Conservation (phyloP, 2,888 invertebrate species). For the Parelbella ahira region DNA sequence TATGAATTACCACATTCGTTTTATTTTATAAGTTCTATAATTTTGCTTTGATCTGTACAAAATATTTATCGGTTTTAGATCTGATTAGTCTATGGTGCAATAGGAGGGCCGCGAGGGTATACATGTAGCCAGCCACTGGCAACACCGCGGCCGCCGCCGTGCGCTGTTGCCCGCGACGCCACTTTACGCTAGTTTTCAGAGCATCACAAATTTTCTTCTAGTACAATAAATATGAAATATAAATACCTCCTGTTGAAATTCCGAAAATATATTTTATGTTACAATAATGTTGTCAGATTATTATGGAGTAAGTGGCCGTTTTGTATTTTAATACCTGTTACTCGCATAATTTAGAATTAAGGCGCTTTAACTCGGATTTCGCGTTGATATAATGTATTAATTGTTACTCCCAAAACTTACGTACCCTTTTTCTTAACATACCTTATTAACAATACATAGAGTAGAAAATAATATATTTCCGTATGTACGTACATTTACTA, state of each 20-base stretch:
- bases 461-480: too few species aligned
- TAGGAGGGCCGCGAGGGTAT: constrained; percentile 23
- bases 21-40: constrained; percentile 69
- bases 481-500: too few species aligned
- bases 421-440: too few species aligned
- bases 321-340: constrained; percentile 53
- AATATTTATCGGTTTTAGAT: constrained; percentile 62
- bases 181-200: constrained; percentile 28
- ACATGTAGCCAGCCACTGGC: too few species aligned
- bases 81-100: constrained; percentile 62
- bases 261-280: constrained; percentile 67
- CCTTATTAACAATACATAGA: too few species aligned
- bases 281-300: constrained; percentile 60
- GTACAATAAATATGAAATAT: constrained; percentile 51
- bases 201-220: constrained; percentile 60
- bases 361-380: constrained; percentile 73
- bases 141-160: too few species aligned
- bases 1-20: constrained; percentile 59
- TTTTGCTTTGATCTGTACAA: constrained; percentile 79
- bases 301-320: constrained; percentile 37
- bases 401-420: constrained; percentile 37
- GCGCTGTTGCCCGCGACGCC: too few species aligned
- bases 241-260: constrained; percentile 72
- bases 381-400: constrained; percentile 60
- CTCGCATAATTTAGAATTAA: constrained; percentile 49